phyloP scores from a whole-genome alignment of 2,113 vertebrate genomes.

The Pelecanoides urinatrix region DNA sequence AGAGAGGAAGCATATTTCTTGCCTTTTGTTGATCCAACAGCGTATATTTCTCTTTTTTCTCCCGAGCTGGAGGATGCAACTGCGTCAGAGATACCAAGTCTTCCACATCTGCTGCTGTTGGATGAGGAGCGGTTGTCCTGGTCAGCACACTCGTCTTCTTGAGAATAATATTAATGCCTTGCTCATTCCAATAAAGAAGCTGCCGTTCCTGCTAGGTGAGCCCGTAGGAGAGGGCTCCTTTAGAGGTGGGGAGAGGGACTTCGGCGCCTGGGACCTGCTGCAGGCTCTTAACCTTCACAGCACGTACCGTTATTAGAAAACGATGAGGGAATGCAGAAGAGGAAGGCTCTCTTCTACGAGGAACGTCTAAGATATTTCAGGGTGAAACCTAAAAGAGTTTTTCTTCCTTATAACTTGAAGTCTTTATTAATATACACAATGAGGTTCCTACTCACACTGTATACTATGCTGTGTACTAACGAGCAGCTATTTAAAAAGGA shows the following conservation, averaged over 20 bases:
- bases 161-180: background rate
- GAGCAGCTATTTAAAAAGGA: background rate
- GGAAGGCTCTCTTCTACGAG: background rate
- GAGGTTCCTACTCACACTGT: background rate
- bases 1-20: slow-evolving; percentile 33
- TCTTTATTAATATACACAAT: background rate
- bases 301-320: background rate
- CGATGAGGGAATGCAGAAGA: background rate
- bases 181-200: background rate
- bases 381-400: background rate
- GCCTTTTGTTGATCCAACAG: background rate
- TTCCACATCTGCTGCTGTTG: background rate
- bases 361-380: background rate
- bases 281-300: background rate
- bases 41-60: background rate
- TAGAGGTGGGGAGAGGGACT: background rate
- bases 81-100: background rate
- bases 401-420: background rate
- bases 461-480: background rate
- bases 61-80: background rate
- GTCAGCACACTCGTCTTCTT: background rate
- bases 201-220: background rate
- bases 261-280: background rate
- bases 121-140: background rate
- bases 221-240: background rate